Evolutionary conservation across 2,888 invertebrate species (phyloP).

Genomic region (Linnaemya vulpina): DNA sequence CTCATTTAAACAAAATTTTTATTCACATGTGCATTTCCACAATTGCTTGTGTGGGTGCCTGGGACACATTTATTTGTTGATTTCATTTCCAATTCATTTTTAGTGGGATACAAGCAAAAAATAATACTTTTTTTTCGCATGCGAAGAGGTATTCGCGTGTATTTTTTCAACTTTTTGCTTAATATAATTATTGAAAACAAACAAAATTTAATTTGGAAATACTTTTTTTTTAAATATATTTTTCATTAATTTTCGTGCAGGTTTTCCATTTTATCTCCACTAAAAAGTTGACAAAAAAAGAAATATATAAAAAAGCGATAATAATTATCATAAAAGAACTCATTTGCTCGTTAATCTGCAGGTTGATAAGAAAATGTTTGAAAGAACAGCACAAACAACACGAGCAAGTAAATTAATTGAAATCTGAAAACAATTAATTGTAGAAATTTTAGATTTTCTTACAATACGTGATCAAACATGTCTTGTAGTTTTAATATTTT

Average conservation of each 20-base stretch:
- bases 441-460: neutral
- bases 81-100: constrained; percentile 70
- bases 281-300: neutral
- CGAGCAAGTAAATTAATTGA: neutral
- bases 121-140: constrained; percentile 17
- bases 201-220: constrained; percentile 67
- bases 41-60: constrained; percentile 60
- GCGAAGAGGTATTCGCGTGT: constrained; percentile 26
- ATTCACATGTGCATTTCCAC: constrained; percentile 58
- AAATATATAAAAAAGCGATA: too few relatives aligned
- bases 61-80: constrained; percentile 70
- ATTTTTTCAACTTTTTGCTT: constrained; percentile 31
- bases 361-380: neutral
- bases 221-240: constrained; percentile 26
- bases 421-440: neutral
- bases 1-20: constrained; percentile 1
- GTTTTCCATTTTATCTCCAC: constrained; percentile 20
- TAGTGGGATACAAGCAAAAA: constrained; percentile 52
- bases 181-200: constrained; percentile 70
- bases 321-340: neutral
- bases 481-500: too few relatives aligned
- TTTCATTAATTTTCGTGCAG: constrained; percentile 36
- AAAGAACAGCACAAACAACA: too few relatives aligned
- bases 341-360: neutral
- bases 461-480: neutral